Base-by-base conservation (phyloP, 1,140 invertebrate genomes). In the Trichonephila inaurata region DNA sequence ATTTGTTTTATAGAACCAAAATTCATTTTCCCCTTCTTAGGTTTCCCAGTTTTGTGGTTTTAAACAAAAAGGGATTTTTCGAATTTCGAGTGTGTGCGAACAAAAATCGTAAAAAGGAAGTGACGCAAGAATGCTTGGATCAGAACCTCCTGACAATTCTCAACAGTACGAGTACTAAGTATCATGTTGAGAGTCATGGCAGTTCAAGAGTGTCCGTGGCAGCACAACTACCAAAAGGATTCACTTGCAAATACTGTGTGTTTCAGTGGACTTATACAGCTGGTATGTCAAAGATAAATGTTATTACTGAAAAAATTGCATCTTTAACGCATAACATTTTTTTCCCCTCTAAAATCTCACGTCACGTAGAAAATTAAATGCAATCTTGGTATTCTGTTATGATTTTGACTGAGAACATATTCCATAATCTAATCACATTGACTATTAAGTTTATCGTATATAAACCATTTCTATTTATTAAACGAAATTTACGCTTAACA, bases 71-170 rank as follows among this genome's bases (percentile, higher is more conserved):
- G 94, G 98, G 98, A 16, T 98, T 97, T 95, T 99, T 99, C 95
- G 98, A 99, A 95, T 99, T 99, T 96, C 96, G 97, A 91, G 95
- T 98, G 0, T 99, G 98, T 95, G 97, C 98, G 0, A 62, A 93
- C 1, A 95, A 96, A 95, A 95, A 95, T 8, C 89, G 95, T 0
- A 83, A 95, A n/a, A 89, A 96, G 61, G 95, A 95, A 2, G 97
- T 97, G 89, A 96, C 96, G 0, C 97, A 97, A 94, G 96, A 96
- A 0, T 97, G 97, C 95, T 97, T 97, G 94, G 95, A 96, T 16
- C 95, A 96, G 60, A 64, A 97, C 94, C 93, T 95, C 0, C 94
- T 97, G n/a, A 94, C 95, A 12, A 82, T 92, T 44, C 94, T 97
- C 2, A 95, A 97, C 94, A 96, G 96, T 18, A 94, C 94, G 18